These are phyloP conservation scores for Synanthedon andrenaeformis DNA, from an alignment of 2,888 invertebrate genomes.

Conservation along the genomic window DNA sequence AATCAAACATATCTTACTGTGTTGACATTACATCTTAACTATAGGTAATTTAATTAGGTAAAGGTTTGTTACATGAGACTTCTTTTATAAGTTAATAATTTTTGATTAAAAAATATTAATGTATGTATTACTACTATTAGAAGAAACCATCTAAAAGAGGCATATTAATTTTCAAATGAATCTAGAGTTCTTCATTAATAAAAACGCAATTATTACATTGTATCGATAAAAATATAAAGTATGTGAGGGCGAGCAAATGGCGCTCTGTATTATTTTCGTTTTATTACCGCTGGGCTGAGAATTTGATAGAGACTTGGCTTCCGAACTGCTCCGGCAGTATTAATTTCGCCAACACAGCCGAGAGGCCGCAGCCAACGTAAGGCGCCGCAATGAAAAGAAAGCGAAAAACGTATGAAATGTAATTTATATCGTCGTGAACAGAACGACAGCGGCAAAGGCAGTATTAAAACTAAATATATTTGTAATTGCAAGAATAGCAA, in stretches of 20 bases:
- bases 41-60: too few relatives aligned
- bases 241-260: slow-evolving; percentile 30
- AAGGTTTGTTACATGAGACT: too few relatives aligned
- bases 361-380: slow-evolving; percentile 42
- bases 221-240: slow-evolving; percentile 34
- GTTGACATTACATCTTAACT: too few relatives aligned
- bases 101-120: too few relatives aligned
- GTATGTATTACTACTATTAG: too few relatives aligned
- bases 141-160: too few relatives aligned
- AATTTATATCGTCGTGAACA: slow-evolving; percentile 44
- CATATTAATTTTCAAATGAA: too few relatives aligned
- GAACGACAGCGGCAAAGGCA: slow-evolving; percentile 23
- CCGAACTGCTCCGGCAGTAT: slow-evolving; percentile 44
- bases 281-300: slow-evolving; percentile 49
- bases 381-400: slow-evolving; percentile 54
- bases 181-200: slow-evolving; percentile 15
- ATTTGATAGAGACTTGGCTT: slow-evolving; percentile 61
- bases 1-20: too few relatives aligned
- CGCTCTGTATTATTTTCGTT: slow-evolving; percentile 53
- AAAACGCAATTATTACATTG: slow-evolving; percentile 41
- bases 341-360: slow-evolving; percentile 51
- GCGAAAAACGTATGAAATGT: slow-evolving; percentile 51
- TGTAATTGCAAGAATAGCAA: background rate
- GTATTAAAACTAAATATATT: too few relatives aligned
- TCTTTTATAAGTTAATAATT: too few relatives aligned